Percentiles rank a stretch among this genome's conserved stretches.
Evolutionary conservation across 1,140 invertebrate species (phyloP).

Genomic region (Piezodorus guildinii): DNA sequence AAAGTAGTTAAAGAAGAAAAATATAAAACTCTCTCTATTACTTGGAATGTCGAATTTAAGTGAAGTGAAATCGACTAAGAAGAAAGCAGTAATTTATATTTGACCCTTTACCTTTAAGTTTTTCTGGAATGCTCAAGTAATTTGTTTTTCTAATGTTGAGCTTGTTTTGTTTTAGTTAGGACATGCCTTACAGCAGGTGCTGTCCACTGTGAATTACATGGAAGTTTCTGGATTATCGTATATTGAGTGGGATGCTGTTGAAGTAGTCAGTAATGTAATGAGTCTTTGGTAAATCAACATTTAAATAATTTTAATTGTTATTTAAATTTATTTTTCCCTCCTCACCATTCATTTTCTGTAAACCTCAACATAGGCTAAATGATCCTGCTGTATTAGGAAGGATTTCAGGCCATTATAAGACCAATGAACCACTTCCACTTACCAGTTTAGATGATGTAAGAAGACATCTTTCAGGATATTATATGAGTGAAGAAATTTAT

Average conservation of each 20-base stretch:
- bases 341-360: not conserved
- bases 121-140: too few relatives aligned
- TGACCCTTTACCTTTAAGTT: too few relatives aligned
- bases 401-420: constrained; percentile 62
- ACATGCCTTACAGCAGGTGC: constrained; percentile 63
- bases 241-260: constrained; percentile 82
- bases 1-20: too few relatives aligned
- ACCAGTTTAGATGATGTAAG: constrained; percentile 48
- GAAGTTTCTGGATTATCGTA: constrained; percentile 73
- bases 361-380: constrained; percentile 40
- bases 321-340: not conserved
- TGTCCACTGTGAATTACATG: constrained; percentile 66
- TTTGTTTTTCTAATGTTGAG: not conserved
- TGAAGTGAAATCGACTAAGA: too few relatives aligned
- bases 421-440: constrained; percentile 50
- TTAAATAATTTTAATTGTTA: not conserved
- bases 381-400: constrained; percentile 53
- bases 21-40: too few relatives aligned
- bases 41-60: too few relatives aligned
- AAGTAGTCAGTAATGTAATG: constrained; percentile 69
- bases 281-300: constrained; percentile 47
- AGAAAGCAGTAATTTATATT: too few relatives aligned
- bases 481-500: constrained; percentile 72
- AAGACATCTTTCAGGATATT: constrained; percentile 62
- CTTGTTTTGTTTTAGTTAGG: constrained; percentile 51